Base-by-base conservation (phyloP, 2,113 vertebrate genomes). In the Cariama cristata region DNA sequence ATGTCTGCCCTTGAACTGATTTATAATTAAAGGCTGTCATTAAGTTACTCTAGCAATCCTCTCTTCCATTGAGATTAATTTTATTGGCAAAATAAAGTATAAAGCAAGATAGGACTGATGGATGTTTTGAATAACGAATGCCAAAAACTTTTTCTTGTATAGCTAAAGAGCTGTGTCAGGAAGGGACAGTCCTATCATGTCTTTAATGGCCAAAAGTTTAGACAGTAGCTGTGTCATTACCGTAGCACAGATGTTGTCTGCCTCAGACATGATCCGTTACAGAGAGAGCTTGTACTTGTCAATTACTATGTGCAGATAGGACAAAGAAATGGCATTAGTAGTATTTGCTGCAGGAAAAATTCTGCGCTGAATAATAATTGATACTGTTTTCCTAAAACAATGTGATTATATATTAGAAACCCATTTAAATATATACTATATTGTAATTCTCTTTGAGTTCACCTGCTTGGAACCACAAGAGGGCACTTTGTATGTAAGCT, bases 401-500 rank as follows among this genome's bases (percentile, higher is more conserved):
- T 15, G 2, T 42, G 16, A 9, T 79, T 79, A 13, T 35, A 4
- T 26, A 27, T 75, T 40, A 72, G 49, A 94, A 90, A 49, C 4
- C 30, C 33, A 23, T 71, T 67, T 72, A 63, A 80, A 80, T 18
- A 33, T 42, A 6, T 38, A 18, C 6, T 38, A 0, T 62, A 7
- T 69, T 5, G 2, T 49, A 64, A 74, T 50, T 58, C 20, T 56
- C 16, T 49, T 68, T n/a, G 69, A 67, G 35, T 53, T 94, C 96
- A 75, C 93, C 88, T 86, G 45, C 42, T 66, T 87, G 22, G 28
- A 76, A 85, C 98, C 98, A 98, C 97, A 96, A 98, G 98, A 97
- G 98, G 98, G 98, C 98, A 94, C 88, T 93, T 98, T 62, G 8
- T 23, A 44, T 77, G 58, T 91, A 76, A 95, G 47, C 88, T 86